These are phyloP conservation scores for Siniperca knerii DNA, from an alignment of 2,113 vertebrate species.

Conservation along the genomic window DNA sequence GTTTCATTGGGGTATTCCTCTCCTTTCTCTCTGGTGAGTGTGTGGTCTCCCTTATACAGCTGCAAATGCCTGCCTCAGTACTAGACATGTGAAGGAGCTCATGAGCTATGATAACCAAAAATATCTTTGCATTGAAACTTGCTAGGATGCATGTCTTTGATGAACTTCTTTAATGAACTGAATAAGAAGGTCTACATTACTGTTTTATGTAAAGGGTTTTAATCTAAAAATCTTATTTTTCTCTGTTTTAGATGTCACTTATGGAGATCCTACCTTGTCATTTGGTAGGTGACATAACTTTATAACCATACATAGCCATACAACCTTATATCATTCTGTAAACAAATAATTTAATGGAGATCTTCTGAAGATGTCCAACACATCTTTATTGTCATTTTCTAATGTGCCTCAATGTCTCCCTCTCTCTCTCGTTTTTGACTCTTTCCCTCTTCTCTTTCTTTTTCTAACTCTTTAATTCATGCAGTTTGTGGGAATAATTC, in stretches of 20 bases:
- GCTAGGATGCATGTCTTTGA: slow-evolving; percentile 16
- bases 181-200: background rate
- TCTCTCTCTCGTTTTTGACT: background rate
- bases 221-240: slow-evolving; percentile 27
- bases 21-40: slow-evolving; percentile 84
- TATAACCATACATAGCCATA: background rate
- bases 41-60: slow-evolving; percentile 65
- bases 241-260: slow-evolving; percentile 61
- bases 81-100: slow-evolving; percentile 37
- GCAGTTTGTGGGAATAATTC: slow-evolving; percentile 59
- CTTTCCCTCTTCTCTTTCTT: background rate
- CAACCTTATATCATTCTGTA: background rate
- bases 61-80: slow-evolving; percentile 57
- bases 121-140: slow-evolving; percentile 13
- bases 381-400: background rate
- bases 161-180: background rate
- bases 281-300: slow-evolving; percentile 61
- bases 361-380: background rate
- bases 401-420: background rate
- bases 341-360: background rate
- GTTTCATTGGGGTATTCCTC: slow-evolving; percentile 82
- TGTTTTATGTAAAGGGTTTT: slow-evolving; percentile 26
- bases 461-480: background rate
- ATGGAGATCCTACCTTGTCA: background rate
- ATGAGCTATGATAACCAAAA: slow-evolving; percentile 24